Evolutionary conservation across 2,888 invertebrate genomes (phyloP).

Genomic region (Endotricha flammealis): DNA sequence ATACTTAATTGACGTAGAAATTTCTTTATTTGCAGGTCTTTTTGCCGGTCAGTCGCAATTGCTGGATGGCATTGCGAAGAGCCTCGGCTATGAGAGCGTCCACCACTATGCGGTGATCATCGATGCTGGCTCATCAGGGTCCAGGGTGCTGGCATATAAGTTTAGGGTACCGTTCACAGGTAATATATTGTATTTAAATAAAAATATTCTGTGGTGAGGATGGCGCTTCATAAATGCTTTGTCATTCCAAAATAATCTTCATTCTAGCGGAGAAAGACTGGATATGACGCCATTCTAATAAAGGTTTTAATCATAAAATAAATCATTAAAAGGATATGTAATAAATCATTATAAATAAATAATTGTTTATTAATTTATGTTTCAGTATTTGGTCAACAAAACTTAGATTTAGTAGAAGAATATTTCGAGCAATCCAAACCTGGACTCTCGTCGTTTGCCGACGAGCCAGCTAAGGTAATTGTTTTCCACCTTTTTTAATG

Average conservation of each 20-base stretch:
- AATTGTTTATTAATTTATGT: conserved; percentile 22
- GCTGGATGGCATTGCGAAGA: conserved; percentile 84
- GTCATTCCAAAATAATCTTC: too few species aligned
- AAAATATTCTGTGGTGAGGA: too few species aligned
- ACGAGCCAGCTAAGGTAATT: conserved; percentile 84
- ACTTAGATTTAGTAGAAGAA: conserved; percentile 89
- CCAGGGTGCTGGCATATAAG: conserved; percentile 89
- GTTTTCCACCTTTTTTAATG: too few species aligned
- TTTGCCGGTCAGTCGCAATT: conserved; percentile 79
- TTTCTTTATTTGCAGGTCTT: conserved; percentile 50
- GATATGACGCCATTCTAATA: too few species aligned
- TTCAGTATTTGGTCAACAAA: conserved; percentile 73
- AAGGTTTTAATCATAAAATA: too few species aligned
- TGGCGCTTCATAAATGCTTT: too few species aligned
- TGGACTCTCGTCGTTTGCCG: conserved; percentile 92
- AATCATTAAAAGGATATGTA: too few species aligned
- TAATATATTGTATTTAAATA: conserved; percentile 41
- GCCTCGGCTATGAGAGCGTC: conserved; percentile 81
- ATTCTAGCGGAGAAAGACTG: too few species aligned
- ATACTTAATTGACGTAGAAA: too few species aligned
- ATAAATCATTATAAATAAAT: too few species aligned
- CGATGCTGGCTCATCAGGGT: conserved; percentile 96
- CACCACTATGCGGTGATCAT: conserved; percentile 89
- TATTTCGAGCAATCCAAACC: conserved; percentile 92
- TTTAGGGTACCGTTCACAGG: conserved; percentile 88